Evolutionary conservation across 2,888 invertebrate species (phyloP).

Genomic region (Liposcelis brunnea): DNA sequence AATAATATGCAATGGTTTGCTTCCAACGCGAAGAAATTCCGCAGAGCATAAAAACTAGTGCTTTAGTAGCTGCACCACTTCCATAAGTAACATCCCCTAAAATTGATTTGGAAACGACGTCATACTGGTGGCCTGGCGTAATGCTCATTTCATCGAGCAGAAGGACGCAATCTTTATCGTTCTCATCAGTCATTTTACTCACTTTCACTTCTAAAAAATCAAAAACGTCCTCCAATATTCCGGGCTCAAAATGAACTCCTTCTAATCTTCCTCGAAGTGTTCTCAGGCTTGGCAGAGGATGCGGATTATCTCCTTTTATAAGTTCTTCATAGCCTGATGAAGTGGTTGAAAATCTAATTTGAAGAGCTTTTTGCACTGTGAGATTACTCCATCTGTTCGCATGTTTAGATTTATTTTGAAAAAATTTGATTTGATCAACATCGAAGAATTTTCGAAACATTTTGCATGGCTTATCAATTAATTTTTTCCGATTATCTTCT

Average conservation of each 20-base stretch:
- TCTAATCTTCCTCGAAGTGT: slow-evolving; percentile 10
- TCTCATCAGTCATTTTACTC: slow-evolving; percentile 9
- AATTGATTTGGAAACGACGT: slow-evolving; percentile 11
- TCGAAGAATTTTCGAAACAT: too few relatives aligned
- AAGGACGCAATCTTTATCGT: slow-evolving; percentile 13
- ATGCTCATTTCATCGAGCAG: slow-evolving; percentile 16
- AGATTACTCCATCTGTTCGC: too few relatives aligned
- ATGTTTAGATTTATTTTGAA: too few relatives aligned
- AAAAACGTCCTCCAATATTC: slow-evolving; percentile 14
- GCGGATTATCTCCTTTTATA: too few relatives aligned
- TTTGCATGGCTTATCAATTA: too few relatives aligned
- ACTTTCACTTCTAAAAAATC: slow-evolving; percentile 13
- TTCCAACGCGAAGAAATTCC: slow-evolving; percentile 18
- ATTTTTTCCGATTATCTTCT: too few relatives aligned
- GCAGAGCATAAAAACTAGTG: slow-evolving; percentile 19
- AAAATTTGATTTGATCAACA: too few relatives aligned
- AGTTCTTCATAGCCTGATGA: too few relatives aligned
- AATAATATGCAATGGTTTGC: slow-evolving; percentile 19
- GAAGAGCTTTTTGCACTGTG: too few relatives aligned
- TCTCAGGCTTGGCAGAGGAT: slow-evolving; percentile 9
- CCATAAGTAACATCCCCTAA: slow-evolving; percentile 12
- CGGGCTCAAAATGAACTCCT: slow-evolving; percentile 13
- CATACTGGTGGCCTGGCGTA: slow-evolving; percentile 11
- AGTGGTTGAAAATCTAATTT: too few relatives aligned
- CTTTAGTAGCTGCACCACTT: slow-evolving; percentile 17